phyloP scores from a whole-genome alignment of 2,797 vertebrate genomes.

The Lepilemur ruficaudatus region DNA sequence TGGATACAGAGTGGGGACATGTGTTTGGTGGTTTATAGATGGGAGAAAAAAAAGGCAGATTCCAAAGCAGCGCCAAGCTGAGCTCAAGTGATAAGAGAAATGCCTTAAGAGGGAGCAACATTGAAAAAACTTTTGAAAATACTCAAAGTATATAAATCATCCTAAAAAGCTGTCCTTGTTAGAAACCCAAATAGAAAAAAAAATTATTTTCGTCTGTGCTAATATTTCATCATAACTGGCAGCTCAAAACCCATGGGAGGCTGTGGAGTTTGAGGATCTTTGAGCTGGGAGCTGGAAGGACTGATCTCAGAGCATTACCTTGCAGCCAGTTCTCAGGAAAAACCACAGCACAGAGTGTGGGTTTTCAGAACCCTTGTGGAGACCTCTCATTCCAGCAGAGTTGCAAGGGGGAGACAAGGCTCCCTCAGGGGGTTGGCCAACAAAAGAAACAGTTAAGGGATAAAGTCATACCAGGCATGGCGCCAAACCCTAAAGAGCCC shows the following conservation, averaged over 20 bases:
- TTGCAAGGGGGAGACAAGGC: slow-evolving; percentile 15
- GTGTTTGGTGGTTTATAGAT: slow-evolving; percentile 39
- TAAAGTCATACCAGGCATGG: slow-evolving; percentile 17
- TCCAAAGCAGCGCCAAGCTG: background rate
- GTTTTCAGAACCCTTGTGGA: background rate
- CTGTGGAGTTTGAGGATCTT: background rate
- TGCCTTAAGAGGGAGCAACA: background rate
- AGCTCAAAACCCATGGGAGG: background rate
- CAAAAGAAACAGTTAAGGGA: slow-evolving; percentile 49
- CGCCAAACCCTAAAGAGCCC: slow-evolving; percentile 23
- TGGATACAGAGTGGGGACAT: background rate
- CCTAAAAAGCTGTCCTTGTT: slow-evolving; percentile 53
- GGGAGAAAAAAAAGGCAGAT: background rate
- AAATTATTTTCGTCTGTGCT: slow-evolving; percentile 28
- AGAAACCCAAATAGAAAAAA: slow-evolving; percentile 50
- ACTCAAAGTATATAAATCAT: slow-evolving; percentile 53
- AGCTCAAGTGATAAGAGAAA: slow-evolving; percentile 62
- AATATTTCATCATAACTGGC: slow-evolving; percentile 50
- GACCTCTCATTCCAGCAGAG: background rate
- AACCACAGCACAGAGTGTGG: background rate
- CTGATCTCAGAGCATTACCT: slow-evolving; percentile 45
- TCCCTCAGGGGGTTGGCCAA: background rate
- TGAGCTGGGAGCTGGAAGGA: slow-evolving; percentile 28
- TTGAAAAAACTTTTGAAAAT: slow-evolving; percentile 50
- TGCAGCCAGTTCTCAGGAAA: slow-evolving; percentile 13